Evolutionary conservation across 2,797 vertebrate genomes (phyloP).

Genomic region (Notamacropus eugenii): DNA sequence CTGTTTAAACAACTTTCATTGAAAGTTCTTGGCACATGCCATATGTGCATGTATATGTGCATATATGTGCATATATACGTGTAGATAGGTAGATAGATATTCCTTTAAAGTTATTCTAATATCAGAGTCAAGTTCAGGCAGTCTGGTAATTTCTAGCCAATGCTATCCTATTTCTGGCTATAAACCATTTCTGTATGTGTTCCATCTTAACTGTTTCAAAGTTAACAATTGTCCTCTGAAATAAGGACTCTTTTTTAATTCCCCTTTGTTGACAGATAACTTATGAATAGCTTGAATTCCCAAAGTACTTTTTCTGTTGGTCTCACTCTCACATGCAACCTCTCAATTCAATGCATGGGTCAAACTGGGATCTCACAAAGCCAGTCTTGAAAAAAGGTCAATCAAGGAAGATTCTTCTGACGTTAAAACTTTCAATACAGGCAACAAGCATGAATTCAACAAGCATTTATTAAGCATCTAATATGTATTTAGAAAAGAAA

Average conservation of each 20-base stretch:
- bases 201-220: neutral
- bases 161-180: neutral
- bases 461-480: neutral
- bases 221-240: neutral
- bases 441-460: neutral
- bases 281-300: neutral
- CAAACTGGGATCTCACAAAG: neutral
- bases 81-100: too few species aligned
- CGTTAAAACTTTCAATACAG: neutral
- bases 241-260: neutral
- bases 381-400: neutral
- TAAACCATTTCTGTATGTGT: neutral
- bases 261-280: neutral
- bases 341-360: neutral
- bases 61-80: too few species aligned
- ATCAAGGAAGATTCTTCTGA: neutral
- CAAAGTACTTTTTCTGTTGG: neutral
- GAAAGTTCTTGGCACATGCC: neutral
- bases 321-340: neutral
- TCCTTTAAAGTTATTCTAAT: neutral
- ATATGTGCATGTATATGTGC: neutral
- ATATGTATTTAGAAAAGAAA: neutral
- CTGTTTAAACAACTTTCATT: neutral
- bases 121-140: neutral
- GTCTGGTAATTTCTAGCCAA: neutral